Conservation (phyloP, 1,140 invertebrate species). For the Bombus pyrosoma region DNA sequence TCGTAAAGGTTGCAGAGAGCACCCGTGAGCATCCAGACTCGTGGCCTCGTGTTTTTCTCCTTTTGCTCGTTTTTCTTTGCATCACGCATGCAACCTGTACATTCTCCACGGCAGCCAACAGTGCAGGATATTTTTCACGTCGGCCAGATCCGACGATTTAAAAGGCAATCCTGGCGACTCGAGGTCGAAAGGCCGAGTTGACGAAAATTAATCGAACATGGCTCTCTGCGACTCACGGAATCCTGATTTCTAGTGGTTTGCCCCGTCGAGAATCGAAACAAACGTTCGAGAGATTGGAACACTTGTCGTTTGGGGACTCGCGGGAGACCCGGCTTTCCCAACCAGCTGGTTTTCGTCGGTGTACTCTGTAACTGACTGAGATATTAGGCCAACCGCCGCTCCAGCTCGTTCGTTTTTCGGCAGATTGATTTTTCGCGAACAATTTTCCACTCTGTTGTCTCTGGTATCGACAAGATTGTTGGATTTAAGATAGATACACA, state of each 20-base stretch:
- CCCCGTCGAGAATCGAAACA: slow-evolving; percentile 25
- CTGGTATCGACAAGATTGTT: neutral
- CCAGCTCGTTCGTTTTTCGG: neutral
- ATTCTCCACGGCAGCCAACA: neutral
- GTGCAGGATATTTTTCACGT: slow-evolving; percentile 25
- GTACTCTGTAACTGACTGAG: neutral
- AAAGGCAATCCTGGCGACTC: slow-evolving; percentile 10
- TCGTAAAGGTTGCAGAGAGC: slow-evolving; percentile 32
- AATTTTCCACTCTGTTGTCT: neutral
- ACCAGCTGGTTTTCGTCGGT: neutral
- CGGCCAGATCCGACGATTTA: slow-evolving; percentile 14
- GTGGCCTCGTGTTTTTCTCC: too few species aligned
- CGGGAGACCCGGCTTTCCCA: neutral
- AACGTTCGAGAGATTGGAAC: slow-evolving; percentile 26
- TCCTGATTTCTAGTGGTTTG: slow-evolving; percentile 31
- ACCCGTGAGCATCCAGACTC: slow-evolving; percentile 1
- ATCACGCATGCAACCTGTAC: slow-evolving; percentile 2
- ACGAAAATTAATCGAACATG: slow-evolving; percentile 38
- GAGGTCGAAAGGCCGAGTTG: neutral
- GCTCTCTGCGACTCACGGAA: neutral
- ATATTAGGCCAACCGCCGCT: slow-evolving; percentile 4
- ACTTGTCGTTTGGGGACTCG: slow-evolving; percentile 2
- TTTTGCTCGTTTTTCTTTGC: too few species aligned
- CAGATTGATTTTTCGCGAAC: slow-evolving; percentile 14
- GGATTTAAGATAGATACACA: neutral